Evolutionary conservation across 2,888 invertebrate species (phyloP).

Genomic region (Actias luna): DNA sequence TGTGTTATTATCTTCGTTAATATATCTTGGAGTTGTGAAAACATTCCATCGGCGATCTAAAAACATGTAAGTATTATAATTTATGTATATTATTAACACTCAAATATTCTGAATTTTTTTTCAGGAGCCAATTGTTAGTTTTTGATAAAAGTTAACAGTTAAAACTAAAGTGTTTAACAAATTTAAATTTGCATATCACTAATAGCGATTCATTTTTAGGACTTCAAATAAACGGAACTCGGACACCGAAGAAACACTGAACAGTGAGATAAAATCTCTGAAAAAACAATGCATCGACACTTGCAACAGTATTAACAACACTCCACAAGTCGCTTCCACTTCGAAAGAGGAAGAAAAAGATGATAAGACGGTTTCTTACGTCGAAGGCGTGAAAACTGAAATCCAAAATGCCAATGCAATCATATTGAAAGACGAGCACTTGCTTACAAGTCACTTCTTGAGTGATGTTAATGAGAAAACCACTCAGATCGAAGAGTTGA

Average conservation of each 20-base stretch:
- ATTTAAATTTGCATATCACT: not conserved
- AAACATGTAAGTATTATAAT: not conserved
- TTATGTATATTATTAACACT: not conserved
- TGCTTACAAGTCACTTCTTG: conserved; percentile 59
- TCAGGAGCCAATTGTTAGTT: too few relatives aligned
- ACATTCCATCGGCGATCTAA: not conserved
- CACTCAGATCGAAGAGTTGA: conserved; percentile 54
- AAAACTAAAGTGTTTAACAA: not conserved
- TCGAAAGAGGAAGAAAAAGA: conserved; percentile 41
- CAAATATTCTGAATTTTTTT: not conserved
- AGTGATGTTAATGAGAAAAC: conserved; percentile 58
- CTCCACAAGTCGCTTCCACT: conserved; percentile 39
- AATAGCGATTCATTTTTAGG: conserved; percentile 31
- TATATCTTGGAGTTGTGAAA: not conserved
- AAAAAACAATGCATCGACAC: conserved; percentile 53
- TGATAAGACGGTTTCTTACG: conserved; percentile 48
- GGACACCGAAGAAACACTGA: conserved; percentile 47
- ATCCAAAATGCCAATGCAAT: conserved; percentile 52
- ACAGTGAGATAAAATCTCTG: conserved; percentile 54
- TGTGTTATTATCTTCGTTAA: not conserved
- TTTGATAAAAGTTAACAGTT: not conserved
- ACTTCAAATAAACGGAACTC: conserved; percentile 50
- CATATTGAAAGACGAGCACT: conserved; percentile 55
- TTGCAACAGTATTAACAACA: conserved; percentile 56
- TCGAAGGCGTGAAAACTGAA: conserved; percentile 54